Evolutionary conservation across 2,113 vertebrate genomes (phyloP), one percentile per base, ranked within the genome.

Genomic region (Microtus richardsoni): DNA sequence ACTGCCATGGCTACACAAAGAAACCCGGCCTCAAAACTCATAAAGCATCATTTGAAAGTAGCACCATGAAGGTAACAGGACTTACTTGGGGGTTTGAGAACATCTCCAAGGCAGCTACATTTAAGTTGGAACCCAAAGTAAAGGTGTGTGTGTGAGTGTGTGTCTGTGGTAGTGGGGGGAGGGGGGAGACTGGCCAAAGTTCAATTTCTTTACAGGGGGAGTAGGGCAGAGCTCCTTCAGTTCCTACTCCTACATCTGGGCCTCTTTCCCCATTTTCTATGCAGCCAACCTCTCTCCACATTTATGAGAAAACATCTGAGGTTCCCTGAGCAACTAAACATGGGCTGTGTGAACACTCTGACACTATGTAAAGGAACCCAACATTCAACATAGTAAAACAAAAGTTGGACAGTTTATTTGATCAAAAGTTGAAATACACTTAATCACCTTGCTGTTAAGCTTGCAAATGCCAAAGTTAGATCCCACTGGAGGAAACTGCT

Each of bases 271-370:
- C 5, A 85, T 82, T 89, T 85, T 66, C 85, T 77, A 36, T 77
- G 39, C 52, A 87, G 19, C 74, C 11, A 10, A 24, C 73, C 62
- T 87, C 19, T 90, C 79, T 96, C 86, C 68, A 6, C 14, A 92
- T 91, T 85, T 92, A 60, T 70, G 58, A 94, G 66, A 88, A 60
- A 94, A 94, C 64, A 90, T 33, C 75, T 64, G 17, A 94, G 96
- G 28, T 44, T 52, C 4, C 26, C 14, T 66, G 58, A 49, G 33
- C 90, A 28, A 95, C 30, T 30, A 84, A 92, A 93, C 4, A 79
- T 39, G 19, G 91, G 28, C 13, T 36, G 8, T 73, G 74, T 41
- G 52, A 91, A 26, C 10, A 87, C 73, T 77, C 41, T 44, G 64
- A 36, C n/a, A 33, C 41, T 71, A 39, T 68, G 60, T 87, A 94